These are phyloP conservation scores for Balaeniceps rex DNA, from an alignment of 2,113 vertebrate genomes.

Conservation along the genomic window DNA sequence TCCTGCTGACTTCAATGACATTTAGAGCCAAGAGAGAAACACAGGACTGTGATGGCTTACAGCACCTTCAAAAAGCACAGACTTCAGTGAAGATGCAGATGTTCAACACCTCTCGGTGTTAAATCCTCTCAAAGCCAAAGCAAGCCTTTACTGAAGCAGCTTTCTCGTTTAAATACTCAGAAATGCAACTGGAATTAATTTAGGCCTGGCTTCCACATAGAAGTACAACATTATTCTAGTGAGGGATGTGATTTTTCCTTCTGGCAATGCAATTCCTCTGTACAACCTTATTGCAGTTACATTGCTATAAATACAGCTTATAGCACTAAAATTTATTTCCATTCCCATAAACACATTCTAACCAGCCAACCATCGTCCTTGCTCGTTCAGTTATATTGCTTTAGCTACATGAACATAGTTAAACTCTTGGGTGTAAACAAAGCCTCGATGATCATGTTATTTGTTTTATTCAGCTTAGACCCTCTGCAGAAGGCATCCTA, in stretches of 20 bases:
- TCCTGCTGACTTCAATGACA: neutral
- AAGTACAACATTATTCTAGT: neutral
- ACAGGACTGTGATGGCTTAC: neutral
- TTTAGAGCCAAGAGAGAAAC: neutral
- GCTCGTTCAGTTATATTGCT: neutral
- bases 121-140: neutral
- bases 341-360: conserved; percentile 6
- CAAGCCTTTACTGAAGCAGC: neutral
- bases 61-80: neutral
- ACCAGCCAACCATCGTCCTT: neutral
- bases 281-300: neutral
- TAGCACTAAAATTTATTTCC: neutral
- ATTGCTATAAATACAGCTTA: neutral
- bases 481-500: neutral
- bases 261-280: neutral
- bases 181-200: conserved; percentile 37
- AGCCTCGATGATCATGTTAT: neutral
- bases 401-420: neutral
- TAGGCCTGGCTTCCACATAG: neutral
- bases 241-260: neutral
- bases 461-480: neutral
- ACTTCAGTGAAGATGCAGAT: neutral
- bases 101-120: neutral
- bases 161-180: neutral
- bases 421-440: neutral